Conservation (phyloP, 2,113 vertebrate species). For the Gymnarchus niloticus region DNA sequence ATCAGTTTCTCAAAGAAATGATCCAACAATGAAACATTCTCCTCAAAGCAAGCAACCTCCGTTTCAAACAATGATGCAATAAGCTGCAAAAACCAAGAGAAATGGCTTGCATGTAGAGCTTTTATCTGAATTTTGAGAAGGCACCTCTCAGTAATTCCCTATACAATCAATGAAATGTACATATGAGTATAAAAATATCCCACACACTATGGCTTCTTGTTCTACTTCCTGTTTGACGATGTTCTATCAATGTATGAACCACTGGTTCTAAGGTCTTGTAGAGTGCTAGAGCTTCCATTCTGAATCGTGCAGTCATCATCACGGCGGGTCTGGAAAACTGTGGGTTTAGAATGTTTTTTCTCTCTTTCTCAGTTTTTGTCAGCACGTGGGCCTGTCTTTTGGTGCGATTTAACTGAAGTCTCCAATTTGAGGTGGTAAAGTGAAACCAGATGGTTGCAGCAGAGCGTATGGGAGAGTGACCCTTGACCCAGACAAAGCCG, state of each 20-base stretch:
- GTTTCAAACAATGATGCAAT: neutral
- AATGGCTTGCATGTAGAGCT: neutral
- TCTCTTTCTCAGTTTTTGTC: neutral
- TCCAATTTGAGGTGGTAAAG: conserved; percentile 51
- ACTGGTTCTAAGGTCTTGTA: neutral
- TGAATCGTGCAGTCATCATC: neutral
- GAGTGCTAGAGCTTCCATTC: neutral
- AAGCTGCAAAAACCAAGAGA: neutral
- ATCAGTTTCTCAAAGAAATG: neutral
- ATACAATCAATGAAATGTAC: neutral
- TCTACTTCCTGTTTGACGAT: neutral
- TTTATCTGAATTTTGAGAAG: neutral
- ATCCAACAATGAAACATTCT: neutral
- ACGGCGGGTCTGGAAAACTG: neutral
- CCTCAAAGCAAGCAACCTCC: neutral
- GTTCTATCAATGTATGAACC: too few species aligned
- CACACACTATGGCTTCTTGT: neutral
- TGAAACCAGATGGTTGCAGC: conserved; percentile 51
- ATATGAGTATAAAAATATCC: neutral
- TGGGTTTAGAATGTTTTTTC: neutral
- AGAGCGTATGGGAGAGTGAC: neutral
- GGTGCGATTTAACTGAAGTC: neutral
- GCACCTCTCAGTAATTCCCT: neutral
- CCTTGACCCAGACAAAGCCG: conserved; percentile 14
- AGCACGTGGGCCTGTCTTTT: neutral